Percentiles rank a stretch among this genome's conserved stretches.
Evolutionary conservation across 1,140 invertebrate species (phyloP).

Genomic region (Dreissena polymorpha): DNA sequence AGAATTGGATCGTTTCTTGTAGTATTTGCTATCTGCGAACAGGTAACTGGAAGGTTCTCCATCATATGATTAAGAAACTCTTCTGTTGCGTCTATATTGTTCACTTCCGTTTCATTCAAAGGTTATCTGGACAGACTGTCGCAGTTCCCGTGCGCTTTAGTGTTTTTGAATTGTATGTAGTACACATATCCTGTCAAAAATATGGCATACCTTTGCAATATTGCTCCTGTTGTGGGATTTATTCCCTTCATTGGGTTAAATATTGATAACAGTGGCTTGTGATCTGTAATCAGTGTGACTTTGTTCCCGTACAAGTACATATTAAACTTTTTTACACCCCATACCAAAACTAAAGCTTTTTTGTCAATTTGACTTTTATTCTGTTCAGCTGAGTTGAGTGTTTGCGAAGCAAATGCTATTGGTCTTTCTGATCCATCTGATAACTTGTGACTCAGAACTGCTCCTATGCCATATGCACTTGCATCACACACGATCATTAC

Average conservation of each 20-base stretch:
- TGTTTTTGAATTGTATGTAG: not conserved
- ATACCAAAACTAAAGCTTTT: conserved; percentile 81
- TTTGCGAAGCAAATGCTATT: conserved; percentile 79
- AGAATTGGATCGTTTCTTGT: conserved; percentile 45
- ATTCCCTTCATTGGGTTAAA: not conserved
- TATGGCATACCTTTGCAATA: not conserved
- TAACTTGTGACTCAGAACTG: conserved; percentile 79
- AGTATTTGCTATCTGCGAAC: not conserved
- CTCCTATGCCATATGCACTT: conserved; percentile 79
- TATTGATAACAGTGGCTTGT: not conserved
- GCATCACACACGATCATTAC: conserved; percentile 80
- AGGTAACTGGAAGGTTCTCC: too few species aligned
- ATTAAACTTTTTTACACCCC: conserved; percentile 76
- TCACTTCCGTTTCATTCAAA: conserved; percentile 6
- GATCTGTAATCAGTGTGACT: conserved; percentile 74
- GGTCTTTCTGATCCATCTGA: too few species aligned
- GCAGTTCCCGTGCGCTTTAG: not conserved
- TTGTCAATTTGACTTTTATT: conserved; percentile 82
- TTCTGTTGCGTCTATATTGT: too few species aligned
- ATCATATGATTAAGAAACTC: too few species aligned
- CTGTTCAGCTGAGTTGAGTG: conserved; percentile 77
- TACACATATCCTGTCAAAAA: not conserved
- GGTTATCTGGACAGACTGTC: not conserved
- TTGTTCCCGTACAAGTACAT: conserved; percentile 78
- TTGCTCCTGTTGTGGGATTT: not conserved